Percentiles rank a stretch among this genome's conserved stretches.
phyloP scores from a whole-genome alignment of 2,888 invertebrate species.

The Rhagium mordax region DNA sequence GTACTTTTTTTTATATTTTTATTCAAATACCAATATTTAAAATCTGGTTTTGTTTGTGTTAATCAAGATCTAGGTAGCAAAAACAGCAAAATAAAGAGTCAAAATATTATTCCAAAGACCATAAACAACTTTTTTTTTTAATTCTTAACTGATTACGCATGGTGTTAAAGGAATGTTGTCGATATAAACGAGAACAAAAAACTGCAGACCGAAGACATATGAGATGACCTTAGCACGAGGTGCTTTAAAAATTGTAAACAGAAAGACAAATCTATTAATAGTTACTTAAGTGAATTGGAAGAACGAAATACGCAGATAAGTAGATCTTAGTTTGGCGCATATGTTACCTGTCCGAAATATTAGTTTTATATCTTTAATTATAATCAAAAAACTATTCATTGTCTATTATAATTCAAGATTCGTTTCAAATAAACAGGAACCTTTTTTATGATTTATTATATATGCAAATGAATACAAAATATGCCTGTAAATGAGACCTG shows the following conservation, averaged over 20 bases:
- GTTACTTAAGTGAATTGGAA: background rate
- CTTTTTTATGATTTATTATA: slow-evolving; percentile 7
- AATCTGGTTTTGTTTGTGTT: background rate
- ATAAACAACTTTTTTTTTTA: background rate
- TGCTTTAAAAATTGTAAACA: background rate
- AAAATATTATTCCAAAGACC: background rate
- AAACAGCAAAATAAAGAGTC: background rate
- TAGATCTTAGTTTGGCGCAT: background rate
- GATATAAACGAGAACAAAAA: background rate
- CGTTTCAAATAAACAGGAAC: background rate
- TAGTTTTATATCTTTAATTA: background rate
- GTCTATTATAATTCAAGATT: background rate
- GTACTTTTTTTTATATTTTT: background rate
- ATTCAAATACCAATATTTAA: background rate
- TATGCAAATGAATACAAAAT: slow-evolving; percentile 29
- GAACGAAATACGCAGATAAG: background rate
- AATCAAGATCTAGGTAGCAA: background rate
- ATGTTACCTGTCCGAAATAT: background rate
- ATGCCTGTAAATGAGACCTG: slow-evolving; percentile 18
- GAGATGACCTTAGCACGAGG: background rate
- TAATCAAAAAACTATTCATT: slow-evolving; percentile 12
- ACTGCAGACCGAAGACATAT: background rate
- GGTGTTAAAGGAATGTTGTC: background rate
- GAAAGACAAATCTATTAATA: background rate
- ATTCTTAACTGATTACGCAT: background rate